These are phyloP conservation scores for Syrphus vitripennis DNA, from an alignment of 2,888 invertebrate genomes.

Conservation along the genomic window DNA sequence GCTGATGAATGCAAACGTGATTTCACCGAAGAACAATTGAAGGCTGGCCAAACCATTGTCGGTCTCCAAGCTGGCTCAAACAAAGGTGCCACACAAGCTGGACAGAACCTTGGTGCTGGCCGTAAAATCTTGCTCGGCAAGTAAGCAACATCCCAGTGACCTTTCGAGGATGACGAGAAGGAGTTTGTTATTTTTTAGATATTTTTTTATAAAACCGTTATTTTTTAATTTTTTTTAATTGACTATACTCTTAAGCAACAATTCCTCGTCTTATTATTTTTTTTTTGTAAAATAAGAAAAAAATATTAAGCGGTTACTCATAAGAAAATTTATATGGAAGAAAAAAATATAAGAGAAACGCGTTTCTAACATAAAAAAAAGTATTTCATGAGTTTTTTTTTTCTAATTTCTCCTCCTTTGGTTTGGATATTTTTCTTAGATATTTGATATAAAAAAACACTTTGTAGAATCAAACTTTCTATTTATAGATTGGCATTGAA, in stretches of 20 bases:
- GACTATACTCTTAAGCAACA: conserved; percentile 68
- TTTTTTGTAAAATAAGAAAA: conserved; percentile 50
- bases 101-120: conserved; percentile 93
- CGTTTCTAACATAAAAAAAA: conserved; percentile 61
- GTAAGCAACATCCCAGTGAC: conserved; percentile 81
- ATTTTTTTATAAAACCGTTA: conserved; percentile 24
- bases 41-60: conserved; percentile 93
- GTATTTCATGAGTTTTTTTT: conserved; percentile 12
- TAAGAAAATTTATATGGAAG: conserved; percentile 62
- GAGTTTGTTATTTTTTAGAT: conserved; percentile 40
- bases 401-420: not conserved
- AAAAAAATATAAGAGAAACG: conserved; percentile 63
- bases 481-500: conserved; percentile 50
- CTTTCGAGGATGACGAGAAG: conserved; percentile 57
- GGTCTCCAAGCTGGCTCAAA: conserved; percentile 98
- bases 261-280: conserved; percentile 66
- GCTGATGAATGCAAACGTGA: conserved; percentile 96
- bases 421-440: conserved; percentile 18
- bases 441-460: conserved; percentile 44
- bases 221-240: conserved; percentile 38
- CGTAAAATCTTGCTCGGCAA: conserved; percentile 96
- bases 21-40: conserved; percentile 94
- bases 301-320: conserved; percentile 64
- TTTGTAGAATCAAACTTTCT: not conserved
- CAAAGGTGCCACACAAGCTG: conserved; percentile 97